Evolutionary conservation across 2,113 vertebrate genomes (phyloP), one percentile per base, ranked within the genome.

Genomic region (Pogonocichla stellata): DNA sequence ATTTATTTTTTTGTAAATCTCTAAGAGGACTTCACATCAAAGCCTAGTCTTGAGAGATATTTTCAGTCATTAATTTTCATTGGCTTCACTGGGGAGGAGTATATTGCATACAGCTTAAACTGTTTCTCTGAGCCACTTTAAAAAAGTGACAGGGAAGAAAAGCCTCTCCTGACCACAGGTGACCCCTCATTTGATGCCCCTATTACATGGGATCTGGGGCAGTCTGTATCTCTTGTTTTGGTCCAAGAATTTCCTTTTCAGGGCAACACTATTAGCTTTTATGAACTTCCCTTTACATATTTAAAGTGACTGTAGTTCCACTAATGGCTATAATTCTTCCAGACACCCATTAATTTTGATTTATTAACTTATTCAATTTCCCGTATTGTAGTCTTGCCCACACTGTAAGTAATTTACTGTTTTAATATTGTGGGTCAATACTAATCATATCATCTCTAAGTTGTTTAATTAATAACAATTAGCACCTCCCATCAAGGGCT

Each of bases 381-480:
- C 72, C 1, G 0, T 86, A 82, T 87, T 93, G 78, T 88, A 92
- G 69, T 71, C 82, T 94, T 94, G 65, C 82, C 89, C 92, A 88
- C 72, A 85, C 56, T 80, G 19, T 92, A 93, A 96, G 92, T 94
- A 96, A 97, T 97, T 86, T 92, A 95, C 66, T 94, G 80, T 50
- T 95, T 91, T 92, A 94, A 94, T 96, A 89, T 90, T 73, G 84
- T 73, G 67, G 94, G 93, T 96, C 96, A 96, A 94, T 96, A 94
- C 78, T 88, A 95, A 96, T 96, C 77, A 80, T 90, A 94, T 84
- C 14, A 96, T 93, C 80, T 53, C 28, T 91, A 94, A 96, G 43
- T 81, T 96, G 69, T 79, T 93, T 93, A 96, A 96, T 97, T 96
- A 96, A 95, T 96, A 97, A 93, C 64, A 96, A 95, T 95, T 95